These are phyloP conservation scores for Caenorhabditis latens DNA, from an alignment of 1,140 invertebrate genomes.

Conservation along the genomic window DNA sequence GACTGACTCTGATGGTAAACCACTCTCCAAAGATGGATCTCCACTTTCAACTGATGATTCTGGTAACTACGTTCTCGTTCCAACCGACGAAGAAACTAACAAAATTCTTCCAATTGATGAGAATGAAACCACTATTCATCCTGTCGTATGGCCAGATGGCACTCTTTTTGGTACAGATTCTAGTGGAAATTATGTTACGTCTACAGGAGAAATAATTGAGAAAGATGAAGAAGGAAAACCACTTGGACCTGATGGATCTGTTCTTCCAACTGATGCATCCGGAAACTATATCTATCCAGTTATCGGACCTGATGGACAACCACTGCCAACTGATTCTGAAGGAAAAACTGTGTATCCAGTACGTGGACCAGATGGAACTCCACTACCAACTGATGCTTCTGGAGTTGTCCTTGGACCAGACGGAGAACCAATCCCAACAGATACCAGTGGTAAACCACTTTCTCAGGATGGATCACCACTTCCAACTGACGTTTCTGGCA, in stretches of 20 bases:
- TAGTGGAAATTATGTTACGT: conserved; percentile 57
- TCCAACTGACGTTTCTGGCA: conserved; percentile 40
- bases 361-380: conserved; percentile 66
- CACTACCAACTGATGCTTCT: conserved; percentile 60
- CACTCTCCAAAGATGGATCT: conserved; percentile 46
- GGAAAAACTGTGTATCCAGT: conserved; percentile 60
- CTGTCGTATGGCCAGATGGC: conserved; percentile 64
- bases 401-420: conserved; percentile 55
- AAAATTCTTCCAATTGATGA: conserved; percentile 61
- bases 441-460: conserved; percentile 29
- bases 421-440: conserved; percentile 56
- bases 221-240: conserved; percentile 57
- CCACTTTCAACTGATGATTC: conserved; percentile 63
- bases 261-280: conserved; percentile 59
- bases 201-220: no score
- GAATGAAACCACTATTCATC: conserved; percentile 16
- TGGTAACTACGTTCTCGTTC: conserved; percentile 51
- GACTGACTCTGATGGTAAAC: conserved; percentile 59
- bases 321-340: conserved; percentile 58
- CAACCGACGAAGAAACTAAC: not conserved
- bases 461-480: conserved; percentile 54
- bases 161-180: conserved; percentile 63
- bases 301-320: conserved; percentile 59
- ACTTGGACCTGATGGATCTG: conserved; percentile 59
- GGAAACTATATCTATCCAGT: conserved; percentile 65